These are phyloP conservation scores for Scylla paramamosain DNA, from an alignment of 1,140 invertebrate species.

Conservation along the genomic window DNA sequence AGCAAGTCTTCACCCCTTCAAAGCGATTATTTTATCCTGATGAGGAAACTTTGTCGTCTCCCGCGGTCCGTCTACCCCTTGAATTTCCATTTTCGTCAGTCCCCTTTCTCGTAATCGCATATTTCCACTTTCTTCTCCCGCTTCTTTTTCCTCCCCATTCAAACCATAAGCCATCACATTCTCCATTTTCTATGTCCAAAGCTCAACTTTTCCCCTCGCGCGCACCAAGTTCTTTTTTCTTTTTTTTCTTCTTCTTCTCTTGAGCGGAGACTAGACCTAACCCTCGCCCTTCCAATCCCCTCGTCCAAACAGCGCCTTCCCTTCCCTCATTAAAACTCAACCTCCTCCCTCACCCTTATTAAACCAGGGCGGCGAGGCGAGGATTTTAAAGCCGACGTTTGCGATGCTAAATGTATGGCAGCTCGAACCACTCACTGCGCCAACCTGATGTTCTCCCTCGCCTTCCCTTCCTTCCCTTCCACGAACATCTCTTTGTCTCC, in stretches of 20 bases:
- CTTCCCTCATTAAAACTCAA: conserved; percentile 44
- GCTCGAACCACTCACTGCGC: no score
- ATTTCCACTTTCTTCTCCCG: conserved; percentile 6
- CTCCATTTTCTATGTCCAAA: neutral
- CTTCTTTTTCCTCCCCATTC: neutral
- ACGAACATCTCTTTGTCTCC: neutral
- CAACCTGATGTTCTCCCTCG: neutral
- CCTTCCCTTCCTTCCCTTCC: neutral
- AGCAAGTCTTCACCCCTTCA: neutral
- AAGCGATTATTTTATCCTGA: neutral
- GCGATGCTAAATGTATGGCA: conserved; percentile 47
- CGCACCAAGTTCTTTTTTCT: neutral
- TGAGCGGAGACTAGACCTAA: neutral
- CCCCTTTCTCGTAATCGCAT: neutral
- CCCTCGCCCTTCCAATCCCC: conserved; percentile 2
- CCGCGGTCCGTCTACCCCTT: neutral
- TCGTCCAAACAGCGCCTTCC: conserved; percentile 5
- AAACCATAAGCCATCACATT: neutral
- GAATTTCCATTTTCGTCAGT: conserved; percentile 4
- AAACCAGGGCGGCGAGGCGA: conserved; percentile 33
- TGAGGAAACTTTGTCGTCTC: neutral
- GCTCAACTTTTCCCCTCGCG: neutral
- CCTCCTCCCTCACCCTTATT: neutral
- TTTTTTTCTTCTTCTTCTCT: neutral
- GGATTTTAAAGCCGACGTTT: conserved; percentile 37